Evolutionary conservation across 2,797 vertebrate species (phyloP).

Genomic region (Semotilus atromaculatus): DNA sequence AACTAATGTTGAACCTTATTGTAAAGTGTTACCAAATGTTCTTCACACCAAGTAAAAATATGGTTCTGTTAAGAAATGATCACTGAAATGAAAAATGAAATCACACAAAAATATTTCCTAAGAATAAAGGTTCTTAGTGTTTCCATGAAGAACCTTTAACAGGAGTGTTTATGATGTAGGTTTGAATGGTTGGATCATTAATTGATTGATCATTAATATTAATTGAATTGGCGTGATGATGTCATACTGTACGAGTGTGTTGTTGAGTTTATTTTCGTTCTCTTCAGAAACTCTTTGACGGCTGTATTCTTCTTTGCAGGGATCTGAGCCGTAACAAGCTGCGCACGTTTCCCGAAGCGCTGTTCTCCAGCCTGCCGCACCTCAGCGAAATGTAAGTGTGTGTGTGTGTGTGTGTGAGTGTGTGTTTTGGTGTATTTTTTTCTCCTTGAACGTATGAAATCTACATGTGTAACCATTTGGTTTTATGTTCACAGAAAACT

Average conservation of each 20-base stretch:
- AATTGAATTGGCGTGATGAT: background rate
- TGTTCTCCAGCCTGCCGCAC: conserved; percentile 84
- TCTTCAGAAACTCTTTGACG: conserved; percentile 33
- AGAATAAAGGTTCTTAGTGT: no score
- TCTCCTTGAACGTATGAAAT: background rate
- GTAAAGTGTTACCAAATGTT: no score
- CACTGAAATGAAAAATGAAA: no score
- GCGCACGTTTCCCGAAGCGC: conserved; percentile 81
- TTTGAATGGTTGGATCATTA: no score
- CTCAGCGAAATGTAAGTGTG: conserved; percentile 92
- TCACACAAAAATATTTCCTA: no score
- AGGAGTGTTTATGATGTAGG: no score
- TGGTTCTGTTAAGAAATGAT: no score
- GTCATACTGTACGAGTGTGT: background rate
- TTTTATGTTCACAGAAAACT: conserved; percentile 80
- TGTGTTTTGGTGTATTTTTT: background rate
- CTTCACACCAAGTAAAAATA: no score
- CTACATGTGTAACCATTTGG: background rate
- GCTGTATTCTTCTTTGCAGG: conserved; percentile 74
- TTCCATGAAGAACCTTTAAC: no score
- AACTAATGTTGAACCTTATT: no score
- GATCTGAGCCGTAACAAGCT: conserved; percentile 95
- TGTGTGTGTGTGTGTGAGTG: background rate
- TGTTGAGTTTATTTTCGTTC: no score
- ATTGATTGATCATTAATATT: no score